These are phyloP conservation scores for Troides oblongomaculatus DNA, from an alignment of 2,888 invertebrate species.

Conservation along the genomic window DNA sequence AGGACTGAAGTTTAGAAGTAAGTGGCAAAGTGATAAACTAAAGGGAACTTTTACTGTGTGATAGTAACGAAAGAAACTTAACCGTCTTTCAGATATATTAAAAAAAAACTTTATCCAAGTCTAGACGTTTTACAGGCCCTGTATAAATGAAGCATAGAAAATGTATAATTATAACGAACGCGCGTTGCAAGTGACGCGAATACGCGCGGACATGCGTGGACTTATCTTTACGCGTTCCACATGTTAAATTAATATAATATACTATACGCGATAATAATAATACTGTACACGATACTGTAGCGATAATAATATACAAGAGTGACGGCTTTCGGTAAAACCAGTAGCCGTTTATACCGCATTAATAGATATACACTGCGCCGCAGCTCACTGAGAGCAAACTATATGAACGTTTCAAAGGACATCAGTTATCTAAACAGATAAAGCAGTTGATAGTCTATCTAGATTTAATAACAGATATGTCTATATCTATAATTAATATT, in stretches of 20 bases:
- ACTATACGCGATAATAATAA: background rate
- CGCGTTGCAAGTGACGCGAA: constrained; percentile 22
- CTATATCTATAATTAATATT: too few relatives aligned
- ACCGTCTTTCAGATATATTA: background rate
- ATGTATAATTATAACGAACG: constrained; percentile 27
- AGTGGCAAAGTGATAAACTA: too few relatives aligned
- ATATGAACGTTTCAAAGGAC: too few relatives aligned
- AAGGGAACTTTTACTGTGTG: too few relatives aligned
- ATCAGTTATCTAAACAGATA: too few relatives aligned
- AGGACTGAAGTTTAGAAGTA: too few relatives aligned
- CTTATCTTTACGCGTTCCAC: constrained; percentile 16
- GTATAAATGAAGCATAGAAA: constrained; percentile 17
- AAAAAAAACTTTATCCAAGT: background rate
- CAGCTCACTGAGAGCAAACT: background rate
- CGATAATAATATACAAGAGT: constrained; percentile 4
- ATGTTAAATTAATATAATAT: constrained; percentile 14
- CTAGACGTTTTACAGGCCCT: constrained; percentile 3
- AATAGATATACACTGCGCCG: background rate
- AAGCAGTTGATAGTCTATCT: too few relatives aligned
- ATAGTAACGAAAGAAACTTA: too few relatives aligned
- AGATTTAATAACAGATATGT: too few relatives aligned
- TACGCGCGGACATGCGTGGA: constrained; percentile 16
- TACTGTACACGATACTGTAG: background rate
- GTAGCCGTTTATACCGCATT: constrained; percentile 13
- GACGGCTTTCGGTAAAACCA: constrained; percentile 18